Evolutionary conservation across 2,797 vertebrate genomes (phyloP), one percentile per base, ranked within the genome.

Genomic region (Pseudotriccus pelzelni): DNA sequence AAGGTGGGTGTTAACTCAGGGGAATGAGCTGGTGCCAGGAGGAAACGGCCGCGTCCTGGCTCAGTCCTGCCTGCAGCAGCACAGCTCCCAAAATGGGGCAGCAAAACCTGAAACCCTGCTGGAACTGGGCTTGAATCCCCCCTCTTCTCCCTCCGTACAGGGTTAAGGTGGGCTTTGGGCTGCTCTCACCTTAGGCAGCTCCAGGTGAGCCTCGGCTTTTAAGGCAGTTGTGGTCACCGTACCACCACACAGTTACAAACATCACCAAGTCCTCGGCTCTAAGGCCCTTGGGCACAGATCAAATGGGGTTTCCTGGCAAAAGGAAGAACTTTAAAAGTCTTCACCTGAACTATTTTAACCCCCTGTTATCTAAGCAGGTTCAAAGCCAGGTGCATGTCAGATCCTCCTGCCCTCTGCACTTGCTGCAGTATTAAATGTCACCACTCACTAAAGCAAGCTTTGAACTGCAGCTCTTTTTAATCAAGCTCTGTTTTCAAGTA

Each of bases 401-500:
- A 84, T 69, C 74, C 55, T 87, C 93, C 41, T 93, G 89, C 90
- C 88, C 95, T 53, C 90, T 91, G 90, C 93, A 63, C 83, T 92
- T 66, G 75, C 91, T 94, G 90, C 80, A 25, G 73, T 70, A 94
- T 96, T 90, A 96, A 96, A 90, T 94, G 94, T 96, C 89, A 84
- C 89, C 0, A 0, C 91, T 89, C 53, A 3, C 85, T 95, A 74
- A 81, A 79, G 76, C 69, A 58, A 70, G 93, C 93, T 96, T 93
- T 95, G 93, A 94, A 95, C 87, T 95, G 89, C 89, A 64, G 87
- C 87, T 91, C 84, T 92, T 92, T 91, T 79, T 84, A 97, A 97
- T 96, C 90, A 96, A 96, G 96, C 93, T 90, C 89, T 66, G 49
- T 91, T 96, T 93, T 96, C 95, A 95, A 96, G 91, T 94, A 88